These are phyloP conservation scores for Monoplex corrugatus DNA, from an alignment of 2,888 invertebrate species.

Conservation along the genomic window DNA sequence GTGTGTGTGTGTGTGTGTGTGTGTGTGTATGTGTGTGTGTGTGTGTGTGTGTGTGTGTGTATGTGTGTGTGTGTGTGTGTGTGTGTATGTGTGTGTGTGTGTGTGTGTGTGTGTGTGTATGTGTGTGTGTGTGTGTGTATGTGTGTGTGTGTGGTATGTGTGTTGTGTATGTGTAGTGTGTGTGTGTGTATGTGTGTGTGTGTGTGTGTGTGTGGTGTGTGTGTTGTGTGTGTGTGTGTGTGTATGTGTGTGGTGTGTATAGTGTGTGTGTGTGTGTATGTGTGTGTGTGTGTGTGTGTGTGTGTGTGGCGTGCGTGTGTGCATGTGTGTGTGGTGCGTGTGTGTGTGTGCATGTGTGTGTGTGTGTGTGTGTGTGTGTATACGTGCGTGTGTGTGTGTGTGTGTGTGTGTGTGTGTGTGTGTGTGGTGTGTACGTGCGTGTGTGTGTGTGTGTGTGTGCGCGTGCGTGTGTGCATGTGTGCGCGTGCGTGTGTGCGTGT, in stretches of 20 bases:
- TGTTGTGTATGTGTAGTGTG: neutral
- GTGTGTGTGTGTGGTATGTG: neutral
- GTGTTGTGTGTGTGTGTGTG: no score
- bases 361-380: neutral
- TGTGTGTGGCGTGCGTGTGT: neutral
- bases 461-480: neutral
- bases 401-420: neutral
- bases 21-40: neutral
- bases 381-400: neutral
- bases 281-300: neutral
- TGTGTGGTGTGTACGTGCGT: neutral
- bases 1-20: slow-evolving; percentile 7
- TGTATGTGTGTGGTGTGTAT: neutral
- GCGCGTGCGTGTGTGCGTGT: no score
- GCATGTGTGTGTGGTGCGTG: neutral
- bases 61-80: neutral
- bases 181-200: no score
- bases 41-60: neutral
- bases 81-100: neutral
- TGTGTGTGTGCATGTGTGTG: neutral
- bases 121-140: neutral
- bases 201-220: neutral
- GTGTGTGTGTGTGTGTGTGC: no score
- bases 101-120: neutral
- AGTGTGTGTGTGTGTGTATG: no score